These are phyloP conservation scores for Baryphthengus martii DNA, from an alignment of 2,113 vertebrate species.

Conservation along the genomic window DNA sequence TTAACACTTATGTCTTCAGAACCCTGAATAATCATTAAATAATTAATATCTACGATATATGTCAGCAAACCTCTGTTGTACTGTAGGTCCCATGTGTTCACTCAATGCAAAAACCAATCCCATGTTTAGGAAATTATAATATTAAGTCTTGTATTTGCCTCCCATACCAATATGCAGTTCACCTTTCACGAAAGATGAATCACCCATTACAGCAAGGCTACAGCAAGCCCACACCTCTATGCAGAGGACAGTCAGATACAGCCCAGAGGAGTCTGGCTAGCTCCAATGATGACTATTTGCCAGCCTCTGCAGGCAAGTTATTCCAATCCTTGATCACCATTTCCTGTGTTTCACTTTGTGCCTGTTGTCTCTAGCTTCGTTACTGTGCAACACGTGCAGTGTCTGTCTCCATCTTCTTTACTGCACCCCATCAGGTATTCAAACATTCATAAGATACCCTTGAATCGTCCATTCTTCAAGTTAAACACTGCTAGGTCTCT, in stretches of 20 bases:
- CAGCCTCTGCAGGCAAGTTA: not conserved
- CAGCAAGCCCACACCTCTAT: rapidly evolving
- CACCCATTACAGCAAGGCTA: rapidly evolving
- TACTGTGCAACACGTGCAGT: not conserved
- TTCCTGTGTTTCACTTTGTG: not conserved
- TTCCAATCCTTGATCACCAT: not conserved
- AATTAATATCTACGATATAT: not conserved
- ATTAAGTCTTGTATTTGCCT: not conserved
- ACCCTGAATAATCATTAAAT: not conserved
- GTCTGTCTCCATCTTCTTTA: not conserved
- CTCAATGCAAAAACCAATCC: not conserved
- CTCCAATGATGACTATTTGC: not conserved
- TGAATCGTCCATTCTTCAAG: not conserved
- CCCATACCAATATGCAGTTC: not conserved
- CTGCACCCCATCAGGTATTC: not conserved
- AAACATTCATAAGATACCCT: not conserved
- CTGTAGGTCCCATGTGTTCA: not conserved
- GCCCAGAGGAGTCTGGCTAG: not conserved
- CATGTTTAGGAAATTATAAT: not conserved
- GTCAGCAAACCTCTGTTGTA: not conserved
- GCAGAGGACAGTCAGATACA: not conserved
- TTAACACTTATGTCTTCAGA: constrained; percentile 3
- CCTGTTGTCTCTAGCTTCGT: not conserved
- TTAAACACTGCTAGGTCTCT: not conserved
- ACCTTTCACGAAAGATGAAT: not conserved